These are phyloP conservation scores for Rotaria socialis DNA, from an alignment of 2,888 invertebrate species.

Conservation along the genomic window DNA sequence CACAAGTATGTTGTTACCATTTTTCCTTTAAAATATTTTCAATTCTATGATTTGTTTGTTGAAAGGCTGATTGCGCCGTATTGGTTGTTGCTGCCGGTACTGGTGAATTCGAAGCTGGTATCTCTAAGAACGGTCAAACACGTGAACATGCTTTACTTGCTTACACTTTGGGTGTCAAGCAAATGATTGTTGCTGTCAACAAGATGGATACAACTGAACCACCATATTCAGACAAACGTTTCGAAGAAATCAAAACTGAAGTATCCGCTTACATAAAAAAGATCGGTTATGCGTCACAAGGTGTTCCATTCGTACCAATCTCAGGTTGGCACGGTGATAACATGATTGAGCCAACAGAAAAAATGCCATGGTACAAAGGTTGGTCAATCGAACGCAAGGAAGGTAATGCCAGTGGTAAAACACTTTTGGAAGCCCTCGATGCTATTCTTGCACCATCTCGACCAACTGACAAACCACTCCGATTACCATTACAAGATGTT, in stretches of 20 bases:
- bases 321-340: conserved; percentile 99
- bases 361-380: conserved; percentile 88
- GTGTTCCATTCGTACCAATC: conserved; percentile 96
- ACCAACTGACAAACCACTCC: conserved; percentile 92
- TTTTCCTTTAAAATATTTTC: too few relatives aligned
- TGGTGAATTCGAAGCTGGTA: conserved; percentile 98
- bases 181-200: conserved; percentile 97
- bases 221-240: conserved; percentile 83
- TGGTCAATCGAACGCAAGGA: conserved; percentile 80
- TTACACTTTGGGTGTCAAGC: conserved; percentile 96
- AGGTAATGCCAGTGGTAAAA: conserved; percentile 87
- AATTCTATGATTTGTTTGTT: too few relatives aligned
- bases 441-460: conserved; percentile 88
- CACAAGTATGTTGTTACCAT: conserved; percentile 53
- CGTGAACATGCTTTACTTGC: conserved; percentile 96
- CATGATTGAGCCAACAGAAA: conserved; percentile 90
- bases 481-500: conserved; percentile 97
- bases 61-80: conserved; percentile 79
- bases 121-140: conserved; percentile 98
- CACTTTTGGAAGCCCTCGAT: conserved; percentile 91
- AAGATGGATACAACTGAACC: conserved; percentile 99
- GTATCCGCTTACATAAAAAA: conserved; percentile 97
- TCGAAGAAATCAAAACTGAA: conserved; percentile 98
- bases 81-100: conserved; percentile 97
- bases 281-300: conserved; percentile 96